Percentiles rank a stretch among this genome's conserved stretches.
These are phyloP conservation scores for Ochotona princeps DNA, from an alignment of 2,113 vertebrate genomes.

Conservation along the genomic window DNA sequence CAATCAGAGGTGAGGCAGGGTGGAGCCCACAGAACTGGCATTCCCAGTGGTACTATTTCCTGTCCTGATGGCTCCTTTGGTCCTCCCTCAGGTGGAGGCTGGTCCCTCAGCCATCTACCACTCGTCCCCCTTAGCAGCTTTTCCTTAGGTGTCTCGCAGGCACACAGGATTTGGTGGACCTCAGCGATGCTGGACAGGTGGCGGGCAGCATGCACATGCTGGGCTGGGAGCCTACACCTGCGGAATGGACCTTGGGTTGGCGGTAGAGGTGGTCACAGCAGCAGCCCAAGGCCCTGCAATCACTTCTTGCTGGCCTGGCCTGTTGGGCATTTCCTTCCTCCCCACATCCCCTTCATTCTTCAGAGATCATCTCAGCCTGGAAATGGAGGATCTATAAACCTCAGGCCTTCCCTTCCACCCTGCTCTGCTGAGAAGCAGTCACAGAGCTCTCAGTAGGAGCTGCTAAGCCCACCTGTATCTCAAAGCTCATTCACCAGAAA, in stretches of 20 bases:
- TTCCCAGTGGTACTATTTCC: conserved; percentile 72
- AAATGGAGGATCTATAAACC: not conserved
- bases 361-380: not conserved
- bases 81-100: conserved; percentile 65
- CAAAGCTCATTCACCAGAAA: conserved; percentile 27
- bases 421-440: not conserved
- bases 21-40: conserved; percentile 71
- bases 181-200: not conserved
- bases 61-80: conserved; percentile 63
- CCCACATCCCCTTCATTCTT: not conserved
- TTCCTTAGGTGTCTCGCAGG: conserved; percentile 30
- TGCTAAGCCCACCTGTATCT: not conserved
- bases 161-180: not conserved
- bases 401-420: not conserved
- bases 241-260: not conserved
- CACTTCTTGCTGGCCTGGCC: not conserved
- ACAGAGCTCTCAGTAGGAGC: not conserved
- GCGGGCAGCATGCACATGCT: not conserved
- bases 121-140: not conserved
- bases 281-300: not conserved
- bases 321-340: not conserved
- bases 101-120: conserved; percentile 1
- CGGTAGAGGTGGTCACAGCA: not conserved
- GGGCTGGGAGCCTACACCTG: conserved; percentile 12
- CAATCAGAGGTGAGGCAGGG: conserved; percentile 76